phyloP scores from a whole-genome alignment of 1,140 invertebrate species.

The Drosophila rufa region DNA sequence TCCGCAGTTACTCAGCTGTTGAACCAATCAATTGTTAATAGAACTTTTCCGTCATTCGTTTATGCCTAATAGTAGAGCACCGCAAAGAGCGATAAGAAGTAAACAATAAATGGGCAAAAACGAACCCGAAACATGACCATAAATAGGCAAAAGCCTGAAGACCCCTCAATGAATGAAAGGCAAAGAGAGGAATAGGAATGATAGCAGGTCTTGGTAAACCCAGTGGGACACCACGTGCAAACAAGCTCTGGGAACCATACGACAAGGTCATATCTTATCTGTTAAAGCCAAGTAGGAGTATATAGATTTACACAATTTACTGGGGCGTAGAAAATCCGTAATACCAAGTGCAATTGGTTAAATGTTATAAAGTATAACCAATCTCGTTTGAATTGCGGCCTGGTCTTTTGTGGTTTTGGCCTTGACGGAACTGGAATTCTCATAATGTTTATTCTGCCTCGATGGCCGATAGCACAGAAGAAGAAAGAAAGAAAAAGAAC shows the following conservation, averaged over 20 bases:
- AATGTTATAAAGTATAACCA: neutral
- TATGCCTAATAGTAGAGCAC: slow-evolving; percentile 15
- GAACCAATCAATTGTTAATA: slow-evolving; percentile 46
- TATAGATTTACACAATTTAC: neutral
- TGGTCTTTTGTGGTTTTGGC: slow-evolving; percentile 8
- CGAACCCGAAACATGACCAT: slow-evolving; percentile 70
- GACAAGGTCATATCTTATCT: slow-evolving; percentile 69
- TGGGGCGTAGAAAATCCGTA: neutral
- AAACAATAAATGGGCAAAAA: slow-evolving; percentile 38
- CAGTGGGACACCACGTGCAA: slow-evolving; percentile 31
- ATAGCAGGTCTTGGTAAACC: neutral
- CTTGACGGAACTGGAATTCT: slow-evolving; percentile 12
- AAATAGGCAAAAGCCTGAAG: slow-evolving; percentile 68
- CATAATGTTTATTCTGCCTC: slow-evolving; percentile 22
- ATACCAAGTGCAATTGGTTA: neutral
- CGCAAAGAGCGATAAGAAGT: slow-evolving; percentile 51
- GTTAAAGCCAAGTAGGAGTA: neutral
- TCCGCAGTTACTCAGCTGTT: slow-evolving; percentile 32
- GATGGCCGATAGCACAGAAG: slow-evolving; percentile 24
- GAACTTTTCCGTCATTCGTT: slow-evolving; percentile 36
- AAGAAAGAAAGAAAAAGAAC: neutral
- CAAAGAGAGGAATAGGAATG: neutral
- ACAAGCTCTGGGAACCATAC: neutral
- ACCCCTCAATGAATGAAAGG: slow-evolving; percentile 32
- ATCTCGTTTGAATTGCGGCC: slow-evolving; percentile 4